Percentiles rank a stretch among this genome's conserved stretches.
Conservation (phyloP, 2,113 vertebrate species). For the Paradoxurus hermaphroditus region DNA sequence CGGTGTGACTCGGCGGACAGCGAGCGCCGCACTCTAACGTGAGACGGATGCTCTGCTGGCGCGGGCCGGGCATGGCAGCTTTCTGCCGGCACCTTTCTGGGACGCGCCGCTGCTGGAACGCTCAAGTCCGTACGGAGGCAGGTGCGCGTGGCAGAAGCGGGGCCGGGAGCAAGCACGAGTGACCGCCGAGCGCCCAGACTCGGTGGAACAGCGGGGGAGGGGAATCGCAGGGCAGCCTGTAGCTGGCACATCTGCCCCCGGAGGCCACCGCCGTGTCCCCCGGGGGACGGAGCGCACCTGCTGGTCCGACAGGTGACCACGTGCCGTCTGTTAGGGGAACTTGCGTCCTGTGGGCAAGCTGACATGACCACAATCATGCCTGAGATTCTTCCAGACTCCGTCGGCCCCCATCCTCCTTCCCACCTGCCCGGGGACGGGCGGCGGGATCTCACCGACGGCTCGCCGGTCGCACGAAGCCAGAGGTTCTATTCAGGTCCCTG, state of each 20-base stretch:
- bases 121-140: not conserved
- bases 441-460: accelerated
- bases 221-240: too few relatives aligned
- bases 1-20: accelerated
- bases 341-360: accelerated
- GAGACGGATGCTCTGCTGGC: not conserved
- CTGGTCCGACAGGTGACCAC: accelerated
- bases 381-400: accelerated
- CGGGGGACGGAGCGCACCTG: accelerated
- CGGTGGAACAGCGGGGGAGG: accelerated
- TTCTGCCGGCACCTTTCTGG: not conserved
- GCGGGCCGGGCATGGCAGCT: not conserved
- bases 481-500: not conserved
- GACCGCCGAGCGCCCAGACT: not conserved
- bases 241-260: accelerated
- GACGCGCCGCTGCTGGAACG: accelerated
- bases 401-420: not conserved
- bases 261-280: not conserved
- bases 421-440: accelerated
- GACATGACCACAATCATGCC: accelerated
- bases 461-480: accelerated
- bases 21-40: accelerated
- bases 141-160: not conserved
- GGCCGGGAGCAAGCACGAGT: accelerated
- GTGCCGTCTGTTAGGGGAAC: not conserved